phyloP scores from a whole-genome alignment of 2,113 vertebrate genomes.

The Apeltes quadracus region DNA sequence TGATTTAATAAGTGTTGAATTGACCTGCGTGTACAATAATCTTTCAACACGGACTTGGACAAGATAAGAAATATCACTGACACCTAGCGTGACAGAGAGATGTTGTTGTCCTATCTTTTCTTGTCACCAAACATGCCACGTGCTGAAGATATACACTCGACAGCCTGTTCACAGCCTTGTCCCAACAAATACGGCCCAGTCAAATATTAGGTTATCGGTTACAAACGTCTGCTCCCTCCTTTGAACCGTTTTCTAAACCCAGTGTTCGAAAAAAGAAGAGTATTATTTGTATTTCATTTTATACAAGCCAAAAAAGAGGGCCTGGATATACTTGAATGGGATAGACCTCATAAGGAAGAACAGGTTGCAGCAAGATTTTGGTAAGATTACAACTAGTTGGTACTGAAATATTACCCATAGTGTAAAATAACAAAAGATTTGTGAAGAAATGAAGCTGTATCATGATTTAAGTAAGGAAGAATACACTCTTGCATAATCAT shows the following conservation, averaged over 20 bases:
- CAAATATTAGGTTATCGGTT: conserved; percentile 14
- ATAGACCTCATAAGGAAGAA: not conserved
- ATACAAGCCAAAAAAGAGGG: not conserved
- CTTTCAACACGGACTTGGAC: conserved; percentile 56
- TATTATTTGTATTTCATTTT: not conserved
- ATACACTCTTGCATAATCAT: too few species aligned
- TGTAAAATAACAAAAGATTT: not conserved
- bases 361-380: not conserved
- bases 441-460: not conserved
- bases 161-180: conserved; percentile 43
- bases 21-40: conserved; percentile 27
- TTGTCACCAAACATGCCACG: conserved; percentile 64
- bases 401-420: not conserved
- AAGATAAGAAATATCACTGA: conserved; percentile 67
- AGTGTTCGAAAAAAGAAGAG: not conserved
- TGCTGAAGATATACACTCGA: conserved; percentile 41
- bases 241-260: not conserved
- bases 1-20: conserved; percentile 14
- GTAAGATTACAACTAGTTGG: not conserved
- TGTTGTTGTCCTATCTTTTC: conserved; percentile 46
- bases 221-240: not conserved
- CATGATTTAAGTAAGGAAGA: not conserved
- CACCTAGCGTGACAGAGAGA: conserved; percentile 37
- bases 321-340: too few species aligned
- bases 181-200: conserved; percentile 32